Base-by-base conservation (phyloP, 2,888 invertebrate species). In the Hypolimnas misippus region DNA sequence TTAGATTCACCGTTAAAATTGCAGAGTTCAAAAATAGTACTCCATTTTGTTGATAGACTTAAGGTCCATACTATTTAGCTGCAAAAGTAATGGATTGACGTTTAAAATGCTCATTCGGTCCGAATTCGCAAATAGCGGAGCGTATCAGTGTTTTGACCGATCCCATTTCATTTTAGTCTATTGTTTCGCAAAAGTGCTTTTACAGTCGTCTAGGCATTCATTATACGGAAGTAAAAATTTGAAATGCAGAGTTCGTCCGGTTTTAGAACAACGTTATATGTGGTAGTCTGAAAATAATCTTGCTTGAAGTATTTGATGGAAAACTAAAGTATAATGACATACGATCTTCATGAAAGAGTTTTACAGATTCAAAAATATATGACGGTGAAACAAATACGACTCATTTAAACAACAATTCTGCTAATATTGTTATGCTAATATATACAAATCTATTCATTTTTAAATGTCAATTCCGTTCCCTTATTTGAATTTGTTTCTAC, bases 111-210 rank as follows among this genome's bases (percentile, higher is more conserved):
- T 35, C 54, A 16, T 54, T 61, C 54, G 62, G 16, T 52, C 52
- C 38, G 49, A 55, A 58, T 58, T 58, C 62, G 40, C 62, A 65
- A 65, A 65, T 59, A 62, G 62, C 58, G 38, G 38, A 51, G 14
- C 38, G 52, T 65, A 62, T 62, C 42, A 58, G 62, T 59, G 63
- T 55, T 62, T 57, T 38, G 65, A 40, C 58, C 62, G 65, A 65
- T 62, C 46, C 44, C 57, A 38, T 62, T 65, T 40, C 55, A 51
- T 65, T 65, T 65, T 62, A 55, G 55, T 42, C 42, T 57, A 57
- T 57, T 53, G 25, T 52, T 38, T 57, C 29, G 46, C 44, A 62
- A 57, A 58, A 49, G n/a, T 25, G 31, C 21, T 52, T n/a, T 52
- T 52, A 12, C 31, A 42, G 40, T 44, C 52, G 52, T 52, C 51